Conservation (phyloP, 2,113 vertebrate species). For the Hymenochirus boettgeri region DNA sequence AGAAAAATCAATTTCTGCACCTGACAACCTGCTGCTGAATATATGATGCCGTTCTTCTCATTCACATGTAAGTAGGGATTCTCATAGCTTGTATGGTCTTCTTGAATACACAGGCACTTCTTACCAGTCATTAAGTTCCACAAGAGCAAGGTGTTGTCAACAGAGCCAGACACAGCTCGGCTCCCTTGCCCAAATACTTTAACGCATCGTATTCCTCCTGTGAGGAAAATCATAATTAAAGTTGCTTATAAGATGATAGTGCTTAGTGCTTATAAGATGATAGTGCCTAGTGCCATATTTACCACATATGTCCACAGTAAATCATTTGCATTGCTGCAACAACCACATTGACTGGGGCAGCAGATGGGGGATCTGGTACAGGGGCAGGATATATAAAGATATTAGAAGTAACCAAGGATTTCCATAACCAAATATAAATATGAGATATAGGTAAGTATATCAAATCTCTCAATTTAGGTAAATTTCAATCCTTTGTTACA, state of each 20-base stretch:
- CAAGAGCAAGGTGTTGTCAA: slow-evolving; percentile 59
- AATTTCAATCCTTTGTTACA: no score
- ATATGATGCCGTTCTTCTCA: slow-evolving; percentile 52
- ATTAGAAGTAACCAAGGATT: no score
- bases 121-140: slow-evolving; percentile 66
- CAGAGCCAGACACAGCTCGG: slow-evolving; percentile 62
- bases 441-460: no score
- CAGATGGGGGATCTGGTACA: no score
- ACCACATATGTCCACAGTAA: no score
- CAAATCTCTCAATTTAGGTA: no score
- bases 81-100: slow-evolving; percentile 41
- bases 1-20: slow-evolving; percentile 44
- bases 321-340: no score
- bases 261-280: no score
- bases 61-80: slow-evolving; percentile 50
- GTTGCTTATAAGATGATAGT: not conserved
- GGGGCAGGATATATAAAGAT: no score
- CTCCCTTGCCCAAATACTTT: slow-evolving; percentile 51
- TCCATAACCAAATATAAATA: no score
- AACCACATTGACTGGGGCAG: no score
- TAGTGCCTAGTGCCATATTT: no score
- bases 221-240: not conserved
- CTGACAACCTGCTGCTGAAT: slow-evolving; percentile 58
- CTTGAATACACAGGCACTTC: slow-evolving; percentile 55
- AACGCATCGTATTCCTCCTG: slow-evolving; percentile 62